phyloP scores from a whole-genome alignment of 2,888 invertebrate species.

The Diplolepis rosae region DNA sequence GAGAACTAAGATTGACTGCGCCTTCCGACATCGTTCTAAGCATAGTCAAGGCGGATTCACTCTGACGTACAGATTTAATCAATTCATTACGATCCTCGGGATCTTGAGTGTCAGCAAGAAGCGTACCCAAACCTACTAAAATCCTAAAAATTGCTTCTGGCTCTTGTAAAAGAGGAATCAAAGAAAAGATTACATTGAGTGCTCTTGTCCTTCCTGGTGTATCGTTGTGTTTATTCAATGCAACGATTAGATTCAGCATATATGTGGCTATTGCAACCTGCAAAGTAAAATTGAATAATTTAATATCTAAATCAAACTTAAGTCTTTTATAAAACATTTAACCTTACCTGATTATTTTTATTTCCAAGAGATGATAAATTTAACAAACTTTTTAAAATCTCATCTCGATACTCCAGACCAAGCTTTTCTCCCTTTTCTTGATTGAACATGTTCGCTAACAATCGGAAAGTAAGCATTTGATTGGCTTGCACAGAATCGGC shows the following conservation, averaged over 20 bases:
- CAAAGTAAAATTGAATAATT: slow-evolving; percentile 60
- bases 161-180: slow-evolving; percentile 78
- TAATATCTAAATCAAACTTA: neutral
- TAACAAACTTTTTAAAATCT: slow-evolving; percentile 76
- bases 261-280: slow-evolving; percentile 85
- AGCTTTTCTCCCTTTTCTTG: slow-evolving; percentile 81
- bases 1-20: slow-evolving; percentile 42
- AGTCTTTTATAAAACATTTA: slow-evolving; percentile 10
- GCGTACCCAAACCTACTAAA: slow-evolving; percentile 86
- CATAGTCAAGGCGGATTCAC: slow-evolving; percentile 57
- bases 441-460: slow-evolving; percentile 87
- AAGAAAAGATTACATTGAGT: slow-evolving; percentile 76
- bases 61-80: slow-evolving; percentile 58
- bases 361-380: slow-evolving; percentile 76
- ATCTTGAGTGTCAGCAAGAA: slow-evolving; percentile 76
- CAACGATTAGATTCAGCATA: slow-evolving; percentile 83
- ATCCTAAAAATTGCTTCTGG: slow-evolving; percentile 85
- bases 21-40: slow-evolving; percentile 60
- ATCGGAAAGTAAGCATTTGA: slow-evolving; percentile 85
- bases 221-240: slow-evolving; percentile 77
- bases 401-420: slow-evolving; percentile 77
- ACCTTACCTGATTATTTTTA: slow-evolving; percentile 80
- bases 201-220: slow-evolving; percentile 74
- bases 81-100: slow-evolving; percentile 56
- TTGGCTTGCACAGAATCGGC: slow-evolving; percentile 78